phyloP scores from a whole-genome alignment of 2,113 vertebrate genomes.

The Clinocottus analis region DNA sequence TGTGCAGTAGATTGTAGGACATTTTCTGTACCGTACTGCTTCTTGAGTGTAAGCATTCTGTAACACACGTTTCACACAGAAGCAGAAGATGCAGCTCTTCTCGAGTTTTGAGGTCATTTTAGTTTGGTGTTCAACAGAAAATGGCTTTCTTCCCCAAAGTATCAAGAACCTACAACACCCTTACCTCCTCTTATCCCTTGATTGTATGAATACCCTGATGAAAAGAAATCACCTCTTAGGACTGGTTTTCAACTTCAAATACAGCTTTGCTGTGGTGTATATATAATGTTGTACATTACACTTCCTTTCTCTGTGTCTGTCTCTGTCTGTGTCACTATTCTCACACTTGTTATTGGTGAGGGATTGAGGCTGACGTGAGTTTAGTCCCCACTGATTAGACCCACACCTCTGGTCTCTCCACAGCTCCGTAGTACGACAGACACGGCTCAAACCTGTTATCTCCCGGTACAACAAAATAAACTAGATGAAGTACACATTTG shows the following conservation, averaged over 20 bases:
- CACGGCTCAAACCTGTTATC: constrained; percentile 87
- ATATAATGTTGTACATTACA: constrained; percentile 99
- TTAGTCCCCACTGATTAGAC: constrained; percentile 74
- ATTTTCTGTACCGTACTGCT: constrained; percentile 97
- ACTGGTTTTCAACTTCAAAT: constrained; percentile 99
- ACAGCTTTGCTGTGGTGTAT: constrained; percentile 98
- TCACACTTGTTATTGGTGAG: constrained; percentile 81
- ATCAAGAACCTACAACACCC: constrained; percentile 99
- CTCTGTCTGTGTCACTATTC: constrained; percentile 89
- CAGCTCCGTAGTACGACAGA: constrained; percentile 84
- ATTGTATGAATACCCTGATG: constrained; percentile 98
- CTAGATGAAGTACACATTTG: constrained; percentile 98
- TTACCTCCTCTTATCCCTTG: constrained; percentile 99
- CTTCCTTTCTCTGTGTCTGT: constrained; percentile 90
- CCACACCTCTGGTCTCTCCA: constrained; percentile 81
- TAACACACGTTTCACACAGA: constrained; percentile 90
- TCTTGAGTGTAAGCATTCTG: constrained; percentile 95
- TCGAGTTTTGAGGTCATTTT: constrained; percentile 96
- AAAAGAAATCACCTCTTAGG: constrained; percentile 98
- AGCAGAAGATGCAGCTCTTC: constrained; percentile 81
- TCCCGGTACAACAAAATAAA: constrained; percentile 90
- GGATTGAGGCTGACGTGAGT: constrained; percentile 79
- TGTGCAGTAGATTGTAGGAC: constrained; percentile 99
- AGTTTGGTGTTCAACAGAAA: constrained; percentile 95
- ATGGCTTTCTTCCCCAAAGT: constrained; percentile 99